phyloP scores from a whole-genome alignment of 2,888 invertebrate genomes.

The Pseudococcus viburni region DNA sequence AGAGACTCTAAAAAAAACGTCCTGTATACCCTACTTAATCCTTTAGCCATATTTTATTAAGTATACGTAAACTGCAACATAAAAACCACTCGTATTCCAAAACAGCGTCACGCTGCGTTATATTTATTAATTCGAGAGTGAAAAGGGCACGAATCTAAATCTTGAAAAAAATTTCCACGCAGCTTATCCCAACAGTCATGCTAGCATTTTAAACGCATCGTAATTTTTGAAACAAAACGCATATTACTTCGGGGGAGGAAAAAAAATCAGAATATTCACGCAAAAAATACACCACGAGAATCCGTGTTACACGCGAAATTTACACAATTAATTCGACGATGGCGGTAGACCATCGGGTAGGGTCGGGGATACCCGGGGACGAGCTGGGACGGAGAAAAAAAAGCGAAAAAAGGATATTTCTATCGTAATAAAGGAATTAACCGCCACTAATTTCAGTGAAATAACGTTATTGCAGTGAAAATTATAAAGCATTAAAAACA shows the following conservation, averaged over 20 bases:
- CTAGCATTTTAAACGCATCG: background rate
- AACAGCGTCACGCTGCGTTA: background rate
- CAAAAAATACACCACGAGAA: background rate
- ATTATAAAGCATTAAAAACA: slow-evolving; percentile 59
- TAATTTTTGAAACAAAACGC: background rate
- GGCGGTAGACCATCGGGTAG: background rate
- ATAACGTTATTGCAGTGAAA: slow-evolving; percentile 54
- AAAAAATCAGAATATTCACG: slow-evolving; percentile 6
- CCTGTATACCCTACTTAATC: no score
- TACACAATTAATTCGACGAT: background rate
- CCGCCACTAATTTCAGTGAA: slow-evolving; percentile 39
- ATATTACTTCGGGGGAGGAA: background rate
- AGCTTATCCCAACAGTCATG: background rate
- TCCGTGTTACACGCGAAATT: slow-evolving; percentile 40
- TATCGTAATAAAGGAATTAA: slow-evolving; percentile 49
- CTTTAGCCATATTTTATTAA: no score
- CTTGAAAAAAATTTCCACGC: background rate
- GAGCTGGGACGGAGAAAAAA: background rate
- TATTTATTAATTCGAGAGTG: background rate
- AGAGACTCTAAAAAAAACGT: no score
- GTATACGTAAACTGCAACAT: no score
- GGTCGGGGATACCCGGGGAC: background rate
- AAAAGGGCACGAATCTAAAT: background rate
- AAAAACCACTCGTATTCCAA: background rate
- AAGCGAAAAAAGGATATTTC: slow-evolving; percentile 33